These are phyloP conservation scores for Adelphocoris suturalis DNA, from an alignment of 2,888 invertebrate genomes.

Conservation along the genomic window DNA sequence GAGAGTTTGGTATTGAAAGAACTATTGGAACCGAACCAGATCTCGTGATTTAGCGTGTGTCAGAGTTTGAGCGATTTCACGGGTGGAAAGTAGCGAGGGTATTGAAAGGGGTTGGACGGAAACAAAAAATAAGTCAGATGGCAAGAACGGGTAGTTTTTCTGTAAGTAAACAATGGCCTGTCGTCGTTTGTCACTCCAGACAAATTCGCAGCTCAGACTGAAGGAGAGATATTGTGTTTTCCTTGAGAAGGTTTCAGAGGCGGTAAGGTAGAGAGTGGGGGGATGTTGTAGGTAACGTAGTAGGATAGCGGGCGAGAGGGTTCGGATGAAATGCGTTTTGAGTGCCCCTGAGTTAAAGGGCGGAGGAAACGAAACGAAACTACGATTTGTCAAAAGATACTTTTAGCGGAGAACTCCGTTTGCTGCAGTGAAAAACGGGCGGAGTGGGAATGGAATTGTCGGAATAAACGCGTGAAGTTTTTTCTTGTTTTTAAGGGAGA, in stretches of 20 bases:
- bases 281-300: not conserved
- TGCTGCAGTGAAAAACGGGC: slow-evolving; percentile 16
- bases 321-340: slow-evolving; percentile 35
- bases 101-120: not conserved
- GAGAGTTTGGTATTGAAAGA: not conserved
- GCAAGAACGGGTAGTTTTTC: slow-evolving; percentile 26
- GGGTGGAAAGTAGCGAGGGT: not conserved
- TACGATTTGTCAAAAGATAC: slow-evolving; percentile 53
- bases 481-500: not conserved
- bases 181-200: slow-evolving; percentile 47
- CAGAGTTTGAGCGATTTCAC: slow-evolving; percentile 36
- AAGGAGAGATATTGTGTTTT: slow-evolving; percentile 43
- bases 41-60: not conserved
- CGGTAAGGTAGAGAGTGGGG: not conserved
- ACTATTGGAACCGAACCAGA: slow-evolving; percentile 6
- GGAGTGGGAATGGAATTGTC: slow-evolving; percentile 3
- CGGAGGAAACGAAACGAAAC: not conserved
- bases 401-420: slow-evolving; percentile 26
- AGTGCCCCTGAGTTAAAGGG: not conserved
- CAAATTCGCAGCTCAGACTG: slow-evolving; percentile 29
- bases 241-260: slow-evolving; percentile 19
- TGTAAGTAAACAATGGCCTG: slow-evolving; percentile 19
- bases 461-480: slow-evolving; percentile 3
- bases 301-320: not conserved
- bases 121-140: not conserved